Conservation (phyloP, 2,888 invertebrate genomes). For the Xanthostigma xanthostigma region DNA sequence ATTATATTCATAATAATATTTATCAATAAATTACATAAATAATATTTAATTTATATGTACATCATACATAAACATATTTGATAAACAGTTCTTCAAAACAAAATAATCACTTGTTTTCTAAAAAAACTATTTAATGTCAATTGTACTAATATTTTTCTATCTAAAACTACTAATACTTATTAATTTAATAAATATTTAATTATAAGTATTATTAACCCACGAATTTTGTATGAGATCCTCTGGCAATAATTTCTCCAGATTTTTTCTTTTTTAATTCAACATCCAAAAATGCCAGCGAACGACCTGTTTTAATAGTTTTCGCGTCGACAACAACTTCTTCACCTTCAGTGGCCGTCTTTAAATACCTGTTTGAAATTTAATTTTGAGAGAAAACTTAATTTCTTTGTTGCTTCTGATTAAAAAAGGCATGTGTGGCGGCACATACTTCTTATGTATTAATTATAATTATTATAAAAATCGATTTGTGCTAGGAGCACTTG, state of each 20-base stretch:
- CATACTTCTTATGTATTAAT: too few species aligned
- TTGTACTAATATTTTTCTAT: not conserved
- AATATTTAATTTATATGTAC: too few species aligned
- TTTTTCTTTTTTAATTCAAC: conserved; percentile 64
- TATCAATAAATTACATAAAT: too few species aligned
- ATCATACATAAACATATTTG: not conserved
- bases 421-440: too few species aligned
- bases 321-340: conserved; percentile 69
- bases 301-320: conserved; percentile 58
- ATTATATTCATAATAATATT: too few species aligned
- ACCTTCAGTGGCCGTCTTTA: conserved; percentile 60
- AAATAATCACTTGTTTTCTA: not conserved
- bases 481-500: too few species aligned
- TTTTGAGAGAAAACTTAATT: not conserved
- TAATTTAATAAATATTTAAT: not conserved
- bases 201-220: conserved; percentile 19
- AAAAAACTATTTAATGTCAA: not conserved
- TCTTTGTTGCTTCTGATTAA: not conserved
- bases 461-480: too few species aligned
- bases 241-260: conserved; percentile 57
- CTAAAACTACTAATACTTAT: not conserved
- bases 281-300: conserved; percentile 65
- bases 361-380: conserved; percentile 41
- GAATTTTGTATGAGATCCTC: conserved; percentile 75
- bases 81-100: not conserved